These are phyloP conservation scores for Phalacrocorax carbo DNA, from an alignment of 2,113 vertebrate species.

Conservation along the genomic window DNA sequence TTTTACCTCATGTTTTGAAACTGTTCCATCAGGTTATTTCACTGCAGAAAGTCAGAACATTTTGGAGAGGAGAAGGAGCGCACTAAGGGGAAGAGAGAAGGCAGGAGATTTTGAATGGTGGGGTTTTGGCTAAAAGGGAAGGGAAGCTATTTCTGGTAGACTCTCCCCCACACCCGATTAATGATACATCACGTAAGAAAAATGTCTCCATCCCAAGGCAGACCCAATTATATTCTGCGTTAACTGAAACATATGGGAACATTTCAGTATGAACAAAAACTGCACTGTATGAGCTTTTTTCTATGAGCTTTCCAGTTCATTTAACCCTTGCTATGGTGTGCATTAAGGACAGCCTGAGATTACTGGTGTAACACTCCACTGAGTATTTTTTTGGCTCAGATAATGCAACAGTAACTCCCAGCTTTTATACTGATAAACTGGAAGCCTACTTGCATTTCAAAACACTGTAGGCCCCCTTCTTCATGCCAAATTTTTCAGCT, in stretches of 20 bases:
- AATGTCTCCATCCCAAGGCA: slow-evolving; percentile 42
- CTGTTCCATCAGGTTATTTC: not conserved
- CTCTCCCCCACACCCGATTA: slow-evolving; percentile 16
- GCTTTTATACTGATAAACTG: not conserved
- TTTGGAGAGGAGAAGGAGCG: not conserved
- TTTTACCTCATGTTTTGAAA: slow-evolving; percentile 38
- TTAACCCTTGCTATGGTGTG: slow-evolving; percentile 54
- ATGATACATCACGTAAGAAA: slow-evolving; percentile 41
- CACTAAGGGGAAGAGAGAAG: not conserved
- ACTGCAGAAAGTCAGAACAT: not conserved
- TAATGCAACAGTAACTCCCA: not conserved
- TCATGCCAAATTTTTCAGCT: not conserved
- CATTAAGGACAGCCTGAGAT: not conserved
- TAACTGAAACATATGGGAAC: slow-evolving; percentile 63
- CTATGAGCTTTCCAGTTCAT: slow-evolving; percentile 45
- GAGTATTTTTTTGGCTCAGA: not conserved
- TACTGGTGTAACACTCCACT: not conserved
- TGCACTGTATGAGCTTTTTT: slow-evolving; percentile 39
- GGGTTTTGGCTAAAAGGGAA: slow-evolving; percentile 1
- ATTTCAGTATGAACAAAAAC: slow-evolving; percentile 62
- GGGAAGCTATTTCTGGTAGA: slow-evolving; percentile 24
- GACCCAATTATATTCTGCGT: slow-evolving; percentile 50
- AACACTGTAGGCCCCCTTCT: not conserved
- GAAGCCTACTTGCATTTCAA: not conserved
- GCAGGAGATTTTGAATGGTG: not conserved